Evolutionary conservation across 1,140 invertebrate genomes (phyloP), one percentile per base, ranked within the genome.

Genomic region (Anoplophora glabripennis): DNA sequence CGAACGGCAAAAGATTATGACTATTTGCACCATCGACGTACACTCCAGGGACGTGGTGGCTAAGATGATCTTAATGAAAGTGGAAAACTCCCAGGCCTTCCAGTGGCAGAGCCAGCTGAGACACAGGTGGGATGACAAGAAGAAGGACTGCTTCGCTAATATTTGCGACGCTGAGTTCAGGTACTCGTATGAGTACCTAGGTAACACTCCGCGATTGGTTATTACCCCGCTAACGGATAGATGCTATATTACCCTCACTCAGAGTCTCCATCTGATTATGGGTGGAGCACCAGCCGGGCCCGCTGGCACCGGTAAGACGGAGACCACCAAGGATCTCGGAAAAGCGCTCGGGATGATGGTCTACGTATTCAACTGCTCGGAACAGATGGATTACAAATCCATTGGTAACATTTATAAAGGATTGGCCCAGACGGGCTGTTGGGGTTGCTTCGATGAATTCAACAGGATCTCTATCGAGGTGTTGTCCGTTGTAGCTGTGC

Each of bases 381-480:
- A 96, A 74, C 93, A 96, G 81, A 95, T 96, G 93, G 93, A 96
- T 76, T 96, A 95, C 75, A 92, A 91, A 54, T 95, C 92, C 5
- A 89, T 90, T 68, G 92, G 89, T 36, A 94, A 93, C 74, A 95
- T 95, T 72, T 94, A 94, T 76, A 95, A 89, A 89, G 92, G 84
- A 11, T 76, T 96, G 17, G 86, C 92, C 2, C 92, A 95, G 76
- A 92, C 92, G 8, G 94, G 94, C n/a, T 90, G 92, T 7, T 96
- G 93, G 93, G 93, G 93, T 17, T 96, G 93, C 72, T 96, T 96
- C 77, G 93, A 96, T 75, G 93, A 96, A 74, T 96, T 96, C 73
- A 96, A 96, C 78, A 81, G 94, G 53, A 96, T 96, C 58, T 90
- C 92, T 0, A 88, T 96, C 1, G 93, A 96, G 78, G 93, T 96